Conservation (phyloP, 2,797 vertebrate genomes). For the Distichodus sexfasciatus region DNA sequence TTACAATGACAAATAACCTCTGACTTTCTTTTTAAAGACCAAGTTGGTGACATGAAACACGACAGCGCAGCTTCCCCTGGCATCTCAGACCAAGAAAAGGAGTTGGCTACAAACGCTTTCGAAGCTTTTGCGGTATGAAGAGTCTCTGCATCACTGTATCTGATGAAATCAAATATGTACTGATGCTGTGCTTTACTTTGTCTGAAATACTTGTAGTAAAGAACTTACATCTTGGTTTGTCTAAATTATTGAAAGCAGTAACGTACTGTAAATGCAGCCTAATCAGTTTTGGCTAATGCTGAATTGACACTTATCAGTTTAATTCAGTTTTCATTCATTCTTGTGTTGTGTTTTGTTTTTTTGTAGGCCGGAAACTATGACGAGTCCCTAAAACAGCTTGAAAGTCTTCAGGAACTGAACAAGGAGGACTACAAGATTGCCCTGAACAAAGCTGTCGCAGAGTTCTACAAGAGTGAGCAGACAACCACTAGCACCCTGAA, state of each 20-base stretch:
- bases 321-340: no score
- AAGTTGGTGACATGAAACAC: constrained; percentile 80
- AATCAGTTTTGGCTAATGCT: no score
- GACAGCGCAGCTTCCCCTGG: constrained; percentile 80
- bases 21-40: constrained; percentile 79
- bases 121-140: constrained; percentile 83
- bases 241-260: no score
- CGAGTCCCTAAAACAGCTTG: constrained; percentile 84
- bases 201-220: no score
- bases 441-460: constrained; percentile 89
- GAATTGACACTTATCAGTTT: no score
- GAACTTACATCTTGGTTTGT: no score
- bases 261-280: no score
- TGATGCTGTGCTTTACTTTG: no score
- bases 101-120: constrained; percentile 81
- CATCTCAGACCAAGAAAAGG: constrained; percentile 90
- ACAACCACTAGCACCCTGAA: constrained; percentile 87
- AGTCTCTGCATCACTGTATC: neutral
- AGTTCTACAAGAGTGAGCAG: constrained; percentile 94
- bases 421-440: constrained; percentile 97
- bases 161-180: neutral
- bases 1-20: no score
- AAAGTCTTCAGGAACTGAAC: constrained; percentile 88
- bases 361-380: constrained; percentile 89
- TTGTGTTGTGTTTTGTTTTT: constrained; percentile 20